A percentile compares a stretch with the other conserved stretches of the same genome.
Evolutionary conservation across 2,797 vertebrate species (phyloP).

Genomic region (Cossypha heuglini): DNA sequence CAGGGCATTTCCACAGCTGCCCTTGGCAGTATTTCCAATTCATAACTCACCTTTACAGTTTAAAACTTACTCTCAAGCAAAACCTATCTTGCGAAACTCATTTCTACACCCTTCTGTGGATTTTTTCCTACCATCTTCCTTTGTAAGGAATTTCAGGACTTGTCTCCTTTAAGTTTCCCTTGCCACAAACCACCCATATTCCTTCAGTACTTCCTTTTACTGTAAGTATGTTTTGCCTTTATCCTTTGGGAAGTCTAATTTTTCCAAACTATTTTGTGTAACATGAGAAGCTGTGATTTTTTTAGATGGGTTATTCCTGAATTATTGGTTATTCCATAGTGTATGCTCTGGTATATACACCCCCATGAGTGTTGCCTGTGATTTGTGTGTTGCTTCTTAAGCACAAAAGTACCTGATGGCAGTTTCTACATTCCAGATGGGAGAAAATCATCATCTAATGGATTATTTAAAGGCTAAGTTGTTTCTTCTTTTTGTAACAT

Average conservation of each 20-base stretch:
- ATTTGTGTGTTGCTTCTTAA: background rate
- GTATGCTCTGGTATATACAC: background rate
- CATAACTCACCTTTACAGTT: background rate
- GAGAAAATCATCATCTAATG: background rate
- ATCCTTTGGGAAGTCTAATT: background rate
- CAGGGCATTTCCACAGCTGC: background rate
- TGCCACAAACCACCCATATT: background rate
- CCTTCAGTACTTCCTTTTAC: background rate
- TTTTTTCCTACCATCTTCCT: background rate
- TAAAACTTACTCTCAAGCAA: background rate
- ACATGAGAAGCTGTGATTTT: background rate
- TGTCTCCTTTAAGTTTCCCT: background rate
- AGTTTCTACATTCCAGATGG: background rate
- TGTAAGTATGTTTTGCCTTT: background rate
- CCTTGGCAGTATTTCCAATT: background rate
- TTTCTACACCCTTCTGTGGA: background rate
- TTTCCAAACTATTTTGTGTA: background rate
- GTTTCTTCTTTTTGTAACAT: background rate
- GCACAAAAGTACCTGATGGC: background rate
- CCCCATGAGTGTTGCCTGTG: background rate
- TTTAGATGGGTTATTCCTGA: background rate
- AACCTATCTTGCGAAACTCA: background rate
- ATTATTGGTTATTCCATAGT: background rate
- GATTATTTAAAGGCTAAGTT: background rate
- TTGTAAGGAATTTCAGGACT: background rate